Evolutionary conservation across 2,888 invertebrate genomes (phyloP).

Genomic region (Phyllotreta striolata): DNA sequence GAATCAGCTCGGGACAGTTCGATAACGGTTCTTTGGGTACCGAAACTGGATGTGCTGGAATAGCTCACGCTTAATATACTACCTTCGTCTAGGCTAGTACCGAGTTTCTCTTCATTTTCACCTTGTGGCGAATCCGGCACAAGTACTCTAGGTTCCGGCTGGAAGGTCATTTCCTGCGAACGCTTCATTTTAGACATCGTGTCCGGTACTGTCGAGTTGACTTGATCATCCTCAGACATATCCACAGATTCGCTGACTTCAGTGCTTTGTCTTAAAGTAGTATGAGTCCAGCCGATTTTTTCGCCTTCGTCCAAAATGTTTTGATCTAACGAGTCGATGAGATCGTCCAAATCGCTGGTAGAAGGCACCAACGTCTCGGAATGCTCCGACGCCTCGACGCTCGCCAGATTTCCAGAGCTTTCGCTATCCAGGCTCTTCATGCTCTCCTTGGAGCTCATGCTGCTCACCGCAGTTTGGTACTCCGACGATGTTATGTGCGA

Average conservation of each 20-base stretch:
- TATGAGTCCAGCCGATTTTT: constrained; percentile 45
- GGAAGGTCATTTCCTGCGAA: constrained; percentile 90
- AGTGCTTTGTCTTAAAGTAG: constrained; percentile 50
- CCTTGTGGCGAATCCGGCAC: constrained; percentile 64
- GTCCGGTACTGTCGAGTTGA: constrained; percentile 63
- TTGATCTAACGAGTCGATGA: constrained; percentile 70
- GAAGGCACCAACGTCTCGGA: constrained; percentile 95
- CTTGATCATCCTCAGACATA: constrained; percentile 66
- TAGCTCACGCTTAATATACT: constrained; percentile 67
- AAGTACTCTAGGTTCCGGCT: constrained; percentile 66
- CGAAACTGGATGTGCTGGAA: constrained; percentile 66
- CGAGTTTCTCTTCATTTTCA: constrained; percentile 63
- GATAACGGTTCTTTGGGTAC: constrained; percentile 60
- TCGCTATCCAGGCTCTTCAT: constrained; percentile 91
- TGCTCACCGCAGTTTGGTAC: constrained; percentile 85
- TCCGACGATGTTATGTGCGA: constrained; percentile 82
- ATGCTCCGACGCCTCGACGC: constrained; percentile 89
- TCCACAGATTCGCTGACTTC: constrained; percentile 63
- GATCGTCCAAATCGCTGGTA: constrained; percentile 80
- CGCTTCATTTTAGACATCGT: constrained; percentile 82
- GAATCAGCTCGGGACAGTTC: constrained; percentile 61
- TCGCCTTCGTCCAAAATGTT: constrained; percentile 59
- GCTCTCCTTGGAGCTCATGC: constrained; percentile 88
- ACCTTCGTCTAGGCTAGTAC: constrained; percentile 68
- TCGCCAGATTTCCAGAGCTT: constrained; percentile 87